These are phyloP conservation scores for Leptinotarsa haldemani DNA, from an alignment of 2,888 invertebrate species.

Conservation along the genomic window DNA sequence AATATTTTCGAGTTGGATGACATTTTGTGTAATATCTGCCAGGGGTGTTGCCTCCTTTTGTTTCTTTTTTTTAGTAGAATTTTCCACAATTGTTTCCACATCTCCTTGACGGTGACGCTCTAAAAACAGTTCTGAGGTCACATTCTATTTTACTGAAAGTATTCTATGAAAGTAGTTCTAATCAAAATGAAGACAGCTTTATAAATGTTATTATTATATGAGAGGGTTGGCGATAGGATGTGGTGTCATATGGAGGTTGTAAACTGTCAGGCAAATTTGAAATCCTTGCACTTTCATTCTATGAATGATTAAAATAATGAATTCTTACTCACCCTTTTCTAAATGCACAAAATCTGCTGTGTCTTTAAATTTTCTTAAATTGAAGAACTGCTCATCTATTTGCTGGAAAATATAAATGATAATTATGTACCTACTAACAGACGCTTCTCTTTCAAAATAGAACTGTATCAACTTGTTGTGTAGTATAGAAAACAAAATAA, in stretches of 20 bases:
- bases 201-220: too few relatives aligned
- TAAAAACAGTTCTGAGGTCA: background rate
- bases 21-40: slow-evolving; percentile 20
- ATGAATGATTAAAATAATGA: background rate
- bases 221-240: too few relatives aligned
- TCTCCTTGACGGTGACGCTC: slow-evolving; percentile 7
- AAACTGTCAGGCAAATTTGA: too few relatives aligned
- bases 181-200: too few relatives aligned
- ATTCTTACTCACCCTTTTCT: slow-evolving; percentile 6
- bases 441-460: background rate
- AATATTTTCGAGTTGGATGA: slow-evolving; percentile 6
- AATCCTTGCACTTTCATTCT: background rate
- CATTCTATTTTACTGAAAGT: background rate
- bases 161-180: background rate
- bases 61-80: background rate
- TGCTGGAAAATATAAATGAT: slow-evolving; percentile 10
- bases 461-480: background rate
- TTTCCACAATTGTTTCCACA: background rate
- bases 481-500: background rate
- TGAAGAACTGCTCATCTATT: background rate
- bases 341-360: background rate
- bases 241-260: too few relatives aligned
- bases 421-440: too few relatives aligned
- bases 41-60: slow-evolving; percentile 6
- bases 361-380: slow-evolving; percentile 9